Evolutionary conservation across 1,140 invertebrate genomes (phyloP).

Genomic region (Drosophila parvula): DNA sequence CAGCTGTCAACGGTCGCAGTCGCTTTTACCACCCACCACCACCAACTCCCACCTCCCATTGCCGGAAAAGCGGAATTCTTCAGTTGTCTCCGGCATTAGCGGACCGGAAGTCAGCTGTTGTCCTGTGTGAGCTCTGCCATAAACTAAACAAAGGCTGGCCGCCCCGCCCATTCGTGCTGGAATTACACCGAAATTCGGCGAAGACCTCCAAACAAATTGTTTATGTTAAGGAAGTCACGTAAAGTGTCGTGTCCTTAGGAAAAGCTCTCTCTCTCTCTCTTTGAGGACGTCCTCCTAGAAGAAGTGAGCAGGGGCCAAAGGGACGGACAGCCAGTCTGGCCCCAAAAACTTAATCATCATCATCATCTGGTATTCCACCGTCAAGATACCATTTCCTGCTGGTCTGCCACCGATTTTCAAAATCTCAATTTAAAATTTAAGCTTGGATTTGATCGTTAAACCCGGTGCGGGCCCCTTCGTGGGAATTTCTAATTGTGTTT

Average conservation of each 20-base stretch:
- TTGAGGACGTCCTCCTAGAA: slow-evolving; percentile 25
- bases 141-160: slow-evolving; percentile 65
- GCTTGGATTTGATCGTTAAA: slow-evolving; percentile 38
- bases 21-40: slow-evolving; percentile 4
- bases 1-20: slow-evolving; percentile 59
- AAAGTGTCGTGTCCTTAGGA: slow-evolving; percentile 49
- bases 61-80: slow-evolving; percentile 31
- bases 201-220: slow-evolving; percentile 63
- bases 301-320: slow-evolving; percentile 14
- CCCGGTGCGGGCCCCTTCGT: slow-evolving; percentile 15
- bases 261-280: slow-evolving; percentile 20
- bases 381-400: slow-evolving; percentile 39
- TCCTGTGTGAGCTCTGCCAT: slow-evolving; percentile 45
- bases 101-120: slow-evolving; percentile 61
- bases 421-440: slow-evolving; percentile 66
- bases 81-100: slow-evolving; percentile 59
- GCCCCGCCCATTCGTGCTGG: slow-evolving; percentile 18
- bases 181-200: slow-evolving; percentile 32
- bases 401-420: slow-evolving; percentile 32
- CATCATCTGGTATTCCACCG: slow-evolving; percentile 11
- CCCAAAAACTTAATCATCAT: slow-evolving; percentile 29
- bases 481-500: slow-evolving; percentile 39
- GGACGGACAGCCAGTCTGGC: neutral
- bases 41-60: neutral
- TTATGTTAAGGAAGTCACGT: slow-evolving; percentile 74